Conservation (phyloP, 2,113 vertebrate species). For the Myrmecophaga tridactyla region DNA sequence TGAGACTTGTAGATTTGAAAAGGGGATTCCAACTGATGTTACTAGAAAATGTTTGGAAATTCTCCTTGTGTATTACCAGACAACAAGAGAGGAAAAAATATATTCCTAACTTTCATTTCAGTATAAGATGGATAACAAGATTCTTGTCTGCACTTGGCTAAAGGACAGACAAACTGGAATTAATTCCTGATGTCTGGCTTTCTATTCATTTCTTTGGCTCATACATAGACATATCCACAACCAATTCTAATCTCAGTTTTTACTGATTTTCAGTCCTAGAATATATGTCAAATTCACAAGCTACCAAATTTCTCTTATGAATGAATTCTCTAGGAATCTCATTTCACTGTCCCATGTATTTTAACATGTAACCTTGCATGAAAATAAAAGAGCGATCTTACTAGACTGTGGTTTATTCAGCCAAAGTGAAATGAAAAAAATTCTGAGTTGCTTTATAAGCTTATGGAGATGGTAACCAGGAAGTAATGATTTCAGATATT, state of each 20-base stretch:
- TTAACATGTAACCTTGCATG: not conserved
- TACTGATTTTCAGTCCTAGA: constrained; percentile 32
- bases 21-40: not conserved
- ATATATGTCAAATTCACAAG: constrained; percentile 1
- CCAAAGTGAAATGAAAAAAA: not conserved
- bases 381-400: constrained; percentile 1
- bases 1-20: not conserved
- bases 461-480: constrained; percentile 34
- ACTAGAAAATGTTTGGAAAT: not conserved
- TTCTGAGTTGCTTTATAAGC: not conserved
- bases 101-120: not conserved
- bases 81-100: not conserved
- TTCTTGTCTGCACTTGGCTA: not conserved
- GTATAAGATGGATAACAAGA: not conserved
- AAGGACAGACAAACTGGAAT: constrained; percentile 13
- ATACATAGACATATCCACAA: not conserved
- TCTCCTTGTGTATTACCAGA: not conserved
- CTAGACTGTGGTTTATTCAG: constrained; percentile 48
- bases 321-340: not conserved
- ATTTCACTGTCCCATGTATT: constrained; percentile 11
- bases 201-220: not conserved
- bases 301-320: constrained; percentile 30
- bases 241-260: not conserved
- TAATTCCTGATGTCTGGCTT: constrained; percentile 6
- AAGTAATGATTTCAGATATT: constrained; percentile 20